Conservation (phyloP, 2,797 vertebrate species). For the Pseudochirops cupreus region DNA sequence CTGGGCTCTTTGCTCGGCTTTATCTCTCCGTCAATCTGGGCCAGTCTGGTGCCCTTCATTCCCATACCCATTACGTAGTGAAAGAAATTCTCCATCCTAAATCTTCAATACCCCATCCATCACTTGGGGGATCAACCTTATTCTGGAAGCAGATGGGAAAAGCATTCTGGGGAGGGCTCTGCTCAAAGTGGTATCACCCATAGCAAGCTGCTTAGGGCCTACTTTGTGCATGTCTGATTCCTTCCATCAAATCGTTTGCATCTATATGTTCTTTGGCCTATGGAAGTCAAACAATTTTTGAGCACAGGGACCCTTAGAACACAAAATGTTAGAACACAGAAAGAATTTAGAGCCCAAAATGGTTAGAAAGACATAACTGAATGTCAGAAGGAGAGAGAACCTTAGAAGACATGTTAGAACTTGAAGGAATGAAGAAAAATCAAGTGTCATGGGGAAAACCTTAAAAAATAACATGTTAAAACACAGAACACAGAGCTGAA, state of each 20-base stretch:
- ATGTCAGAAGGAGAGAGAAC: background rate
- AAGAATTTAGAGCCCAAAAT: background rate
- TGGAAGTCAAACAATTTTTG: constrained; percentile 15
- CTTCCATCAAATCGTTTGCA: constrained; percentile 5
- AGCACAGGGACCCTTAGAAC: background rate
- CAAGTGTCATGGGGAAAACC: background rate
- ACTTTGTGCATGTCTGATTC: background rate
- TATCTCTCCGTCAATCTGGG: constrained; percentile 43
- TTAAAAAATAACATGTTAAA: background rate
- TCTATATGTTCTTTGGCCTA: constrained; percentile 1
- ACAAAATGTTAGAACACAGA: background rate
- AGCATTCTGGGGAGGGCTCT: background rate
- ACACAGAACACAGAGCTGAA: background rate
- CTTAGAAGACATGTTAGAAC: background rate
- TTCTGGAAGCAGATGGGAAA: background rate
- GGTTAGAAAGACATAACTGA: background rate
- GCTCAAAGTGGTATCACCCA: constrained; percentile 17
- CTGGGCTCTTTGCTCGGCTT: constrained; percentile 21
- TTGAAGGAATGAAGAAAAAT: background rate
- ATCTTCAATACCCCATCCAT: constrained; percentile 18
- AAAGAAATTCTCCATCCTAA: constrained; percentile 38
- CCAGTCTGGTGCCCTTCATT: constrained; percentile 23
- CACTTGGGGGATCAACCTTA: constrained; percentile 1
- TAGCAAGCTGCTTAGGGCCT: constrained; percentile 44
- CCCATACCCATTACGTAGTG: background rate